phyloP scores from a whole-genome alignment of 2,888 invertebrate species.

The Xestia ashworthii region DNA sequence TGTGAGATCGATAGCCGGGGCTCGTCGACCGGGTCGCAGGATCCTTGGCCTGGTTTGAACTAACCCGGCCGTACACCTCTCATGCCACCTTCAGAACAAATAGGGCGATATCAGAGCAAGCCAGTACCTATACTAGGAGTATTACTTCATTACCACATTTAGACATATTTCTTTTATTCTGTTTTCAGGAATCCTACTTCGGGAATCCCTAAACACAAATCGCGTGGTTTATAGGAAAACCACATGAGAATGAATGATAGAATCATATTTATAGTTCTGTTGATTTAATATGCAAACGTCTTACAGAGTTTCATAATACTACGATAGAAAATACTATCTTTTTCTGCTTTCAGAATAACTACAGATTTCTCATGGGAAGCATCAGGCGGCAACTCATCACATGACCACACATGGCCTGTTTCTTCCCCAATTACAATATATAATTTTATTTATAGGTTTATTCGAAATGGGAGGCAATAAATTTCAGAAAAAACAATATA shows the following conservation, averaged over 20 bases:
- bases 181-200: conserved; percentile 5
- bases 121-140: conserved; percentile 1
- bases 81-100: conserved; percentile 55
- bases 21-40: conserved; percentile 73
- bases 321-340: not conserved
- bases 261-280: conserved; percentile 21
- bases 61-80: conserved; percentile 60
- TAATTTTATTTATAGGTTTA: conserved; percentile 12
- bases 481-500: conserved; percentile 45
- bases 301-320: not conserved
- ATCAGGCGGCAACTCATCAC: not conserved
- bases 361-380: not conserved
- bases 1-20: conserved; percentile 79
- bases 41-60: conserved; percentile 83
- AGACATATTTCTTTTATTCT: conserved; percentile 16
- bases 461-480: conserved; percentile 18
- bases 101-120: conserved; percentile 39
- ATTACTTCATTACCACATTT: conserved; percentile 25
- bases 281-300: not conserved
- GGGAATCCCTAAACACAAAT: conserved; percentile 53
- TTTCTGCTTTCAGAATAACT: not conserved
- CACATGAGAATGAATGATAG: conserved; percentile 2
- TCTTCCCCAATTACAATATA: conserved; percentile 6
- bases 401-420: not conserved
- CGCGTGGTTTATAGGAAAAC: conserved; percentile 51